A percentile compares a stretch with the other conserved stretches of the same genome.
These are phyloP conservation scores for Lithosia quadra DNA, from an alignment of 2,888 invertebrate species.

Conservation along the genomic window DNA sequence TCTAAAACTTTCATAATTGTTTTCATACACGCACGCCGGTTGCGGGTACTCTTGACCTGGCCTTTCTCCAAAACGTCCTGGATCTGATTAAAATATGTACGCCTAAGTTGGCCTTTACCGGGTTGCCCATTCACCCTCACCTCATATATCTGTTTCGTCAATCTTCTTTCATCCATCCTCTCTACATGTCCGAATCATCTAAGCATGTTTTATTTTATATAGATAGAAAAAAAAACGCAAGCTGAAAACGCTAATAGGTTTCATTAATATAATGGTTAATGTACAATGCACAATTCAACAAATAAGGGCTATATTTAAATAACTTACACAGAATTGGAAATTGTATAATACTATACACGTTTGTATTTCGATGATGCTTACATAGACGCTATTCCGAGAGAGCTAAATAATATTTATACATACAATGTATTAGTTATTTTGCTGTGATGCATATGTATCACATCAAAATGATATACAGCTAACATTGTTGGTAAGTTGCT, in stretches of 20 bases:
- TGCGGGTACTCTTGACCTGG: too few species aligned
- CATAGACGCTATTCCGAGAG: conserved; percentile 35
- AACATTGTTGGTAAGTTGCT: too few species aligned
- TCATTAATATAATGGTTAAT: conserved; percentile 21
- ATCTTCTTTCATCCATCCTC: too few species aligned
- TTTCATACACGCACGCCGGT: too few species aligned
- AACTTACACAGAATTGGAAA: conserved; percentile 43
- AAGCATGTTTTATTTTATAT: too few species aligned
- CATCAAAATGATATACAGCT: background rate
- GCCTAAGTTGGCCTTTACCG: too few species aligned
- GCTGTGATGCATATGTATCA: background rate
- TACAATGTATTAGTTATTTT: conserved; percentile 3
- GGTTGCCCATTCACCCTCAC: too few species aligned
- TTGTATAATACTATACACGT: conserved; percentile 42
- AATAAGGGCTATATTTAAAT: conserved; percentile 24
- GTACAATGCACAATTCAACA: conserved; percentile 24
- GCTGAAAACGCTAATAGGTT: background rate
- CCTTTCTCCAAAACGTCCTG: too few species aligned
- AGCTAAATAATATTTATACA: conserved; percentile 10
- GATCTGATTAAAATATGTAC: too few species aligned
- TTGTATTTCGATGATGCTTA: conserved; percentile 35
- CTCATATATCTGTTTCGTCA: too few species aligned
- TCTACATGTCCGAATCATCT: too few species aligned
- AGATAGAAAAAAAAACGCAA: background rate
- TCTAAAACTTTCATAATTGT: too few species aligned